Evolutionary conservation across 2,797 vertebrate species (phyloP).

Genomic region (Mus spretus): DNA sequence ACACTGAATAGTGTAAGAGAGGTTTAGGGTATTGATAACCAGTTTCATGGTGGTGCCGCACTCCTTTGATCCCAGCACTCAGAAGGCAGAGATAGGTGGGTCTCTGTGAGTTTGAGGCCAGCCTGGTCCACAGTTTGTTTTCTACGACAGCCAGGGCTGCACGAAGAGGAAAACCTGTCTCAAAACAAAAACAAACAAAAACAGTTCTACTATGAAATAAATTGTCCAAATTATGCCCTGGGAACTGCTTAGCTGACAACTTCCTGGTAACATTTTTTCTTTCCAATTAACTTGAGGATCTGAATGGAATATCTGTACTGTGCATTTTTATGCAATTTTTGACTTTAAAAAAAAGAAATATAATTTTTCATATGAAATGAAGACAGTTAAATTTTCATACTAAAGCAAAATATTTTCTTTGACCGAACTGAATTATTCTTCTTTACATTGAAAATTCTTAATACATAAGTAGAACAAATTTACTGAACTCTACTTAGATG

Average conservation of each 20-base stretch:
- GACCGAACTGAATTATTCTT: not conserved
- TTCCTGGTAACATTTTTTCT: not conserved
- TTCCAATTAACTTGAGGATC: not conserved
- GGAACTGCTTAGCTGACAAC: not conserved
- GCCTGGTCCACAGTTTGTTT: not conserved
- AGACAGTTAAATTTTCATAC: constrained; percentile 42
- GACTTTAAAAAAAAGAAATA: not conserved
- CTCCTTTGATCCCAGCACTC: not conserved
- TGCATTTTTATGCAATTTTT: not conserved
- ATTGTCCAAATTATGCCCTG: not conserved
- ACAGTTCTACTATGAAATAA: not conserved
- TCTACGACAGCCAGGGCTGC: not conserved
- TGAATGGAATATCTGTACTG: not conserved
- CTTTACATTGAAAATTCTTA: constrained; percentile 19
- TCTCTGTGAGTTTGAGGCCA: not conserved
- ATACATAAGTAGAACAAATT: constrained; percentile 22
- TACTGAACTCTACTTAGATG: not conserved
- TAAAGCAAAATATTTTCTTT: not conserved
- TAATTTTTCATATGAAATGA: constrained; percentile 36
- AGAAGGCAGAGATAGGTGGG: not conserved
- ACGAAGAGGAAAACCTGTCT: not conserved
- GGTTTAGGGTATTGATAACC: not conserved
- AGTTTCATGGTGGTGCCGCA: not conserved
- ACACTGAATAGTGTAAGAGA: not conserved
- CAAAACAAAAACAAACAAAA: not conserved